Evolutionary conservation across 2,113 vertebrate species (phyloP).

Genomic region (Oncorhynchus keta): DNA sequence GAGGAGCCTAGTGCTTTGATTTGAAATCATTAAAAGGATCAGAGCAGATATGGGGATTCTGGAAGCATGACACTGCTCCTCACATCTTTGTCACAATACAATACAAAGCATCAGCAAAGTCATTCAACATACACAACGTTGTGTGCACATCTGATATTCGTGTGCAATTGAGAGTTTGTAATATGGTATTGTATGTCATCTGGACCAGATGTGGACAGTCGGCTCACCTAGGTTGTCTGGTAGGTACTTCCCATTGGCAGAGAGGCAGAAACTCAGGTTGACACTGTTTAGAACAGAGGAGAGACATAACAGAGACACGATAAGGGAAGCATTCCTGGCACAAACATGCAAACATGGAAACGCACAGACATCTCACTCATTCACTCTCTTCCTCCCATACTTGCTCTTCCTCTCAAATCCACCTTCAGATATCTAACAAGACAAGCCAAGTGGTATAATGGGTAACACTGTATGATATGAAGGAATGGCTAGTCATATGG

Average conservation of each 20-base stretch:
- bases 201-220: constrained; percentile 54
- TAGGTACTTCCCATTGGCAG: constrained; percentile 86
- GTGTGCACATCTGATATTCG: constrained; percentile 24
- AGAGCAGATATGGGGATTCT: constrained; percentile 14
- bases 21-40: constrained; percentile 1
- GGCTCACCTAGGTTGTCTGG: constrained; percentile 82
- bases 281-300: constrained; percentile 74
- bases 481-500: constrained; percentile 35
- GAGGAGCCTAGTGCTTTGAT: constrained; percentile 6
- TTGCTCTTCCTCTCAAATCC: neutral
- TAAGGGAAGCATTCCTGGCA: constrained; percentile 45
- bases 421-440: constrained; percentile 49
- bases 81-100: constrained; percentile 11
- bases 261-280: constrained; percentile 91
- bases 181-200: constrained; percentile 18
- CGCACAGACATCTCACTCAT: constrained; percentile 18
- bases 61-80: neutral
- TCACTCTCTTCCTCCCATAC: constrained; percentile 23
- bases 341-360: constrained; percentile 18
- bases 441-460: constrained; percentile 25
- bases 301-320: constrained; percentile 41
- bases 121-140: constrained; percentile 6
- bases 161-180: constrained; percentile 36
- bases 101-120: constrained; percentile 28
- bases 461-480: constrained; percentile 44